A percentile compares a stretch with the other conserved stretches of the same genome.
Conservation (phyloP, 1,140 invertebrate genomes). For the Ceratosolen fusciceps region DNA sequence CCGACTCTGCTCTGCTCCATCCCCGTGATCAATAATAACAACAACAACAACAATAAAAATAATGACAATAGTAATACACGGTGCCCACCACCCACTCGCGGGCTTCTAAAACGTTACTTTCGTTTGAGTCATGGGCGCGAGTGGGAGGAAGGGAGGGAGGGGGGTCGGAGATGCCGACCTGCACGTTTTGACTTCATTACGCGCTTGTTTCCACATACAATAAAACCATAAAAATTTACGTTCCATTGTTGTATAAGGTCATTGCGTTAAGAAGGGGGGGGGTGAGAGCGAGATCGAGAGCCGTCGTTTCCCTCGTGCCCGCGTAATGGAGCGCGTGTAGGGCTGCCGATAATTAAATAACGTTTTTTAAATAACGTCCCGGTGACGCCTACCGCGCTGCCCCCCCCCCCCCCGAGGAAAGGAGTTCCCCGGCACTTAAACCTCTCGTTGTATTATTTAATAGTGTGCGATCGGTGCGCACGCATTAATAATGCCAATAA, state of each 20-base stretch:
- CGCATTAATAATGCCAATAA: constrained; percentile 13
- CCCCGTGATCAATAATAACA: constrained; percentile 33
- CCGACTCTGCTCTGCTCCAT: neutral
- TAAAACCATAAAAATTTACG: constrained; percentile 25
- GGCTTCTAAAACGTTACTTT: constrained; percentile 40
- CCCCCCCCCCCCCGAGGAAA: too few relatives aligned
- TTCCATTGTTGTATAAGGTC: constrained; percentile 39
- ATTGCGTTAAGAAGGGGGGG: constrained; percentile 21
- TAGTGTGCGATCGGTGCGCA: neutral
- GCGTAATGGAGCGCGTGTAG: neutral
- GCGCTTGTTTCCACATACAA: neutral
- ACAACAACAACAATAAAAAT: neutral
- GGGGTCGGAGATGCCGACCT: too few relatives aligned
- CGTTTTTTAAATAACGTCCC: neutral
- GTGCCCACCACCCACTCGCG: too few relatives aligned
- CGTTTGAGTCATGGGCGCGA: constrained; percentile 22
- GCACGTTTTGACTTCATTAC: constrained; percentile 46
- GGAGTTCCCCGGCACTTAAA: neutral
- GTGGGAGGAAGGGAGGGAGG: neutral
- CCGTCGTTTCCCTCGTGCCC: neutral
- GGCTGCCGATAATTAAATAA: neutral
- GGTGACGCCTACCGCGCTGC: neutral
- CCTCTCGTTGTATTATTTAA: neutral
- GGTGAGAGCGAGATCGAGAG: too few relatives aligned
- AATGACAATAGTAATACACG: neutral